A percentile compares a stretch with the other conserved stretches of the same genome.
These are phyloP conservation scores for Ciconia nigra DNA, from an alignment of 2,797 vertebrate genomes.

Conservation along the genomic window DNA sequence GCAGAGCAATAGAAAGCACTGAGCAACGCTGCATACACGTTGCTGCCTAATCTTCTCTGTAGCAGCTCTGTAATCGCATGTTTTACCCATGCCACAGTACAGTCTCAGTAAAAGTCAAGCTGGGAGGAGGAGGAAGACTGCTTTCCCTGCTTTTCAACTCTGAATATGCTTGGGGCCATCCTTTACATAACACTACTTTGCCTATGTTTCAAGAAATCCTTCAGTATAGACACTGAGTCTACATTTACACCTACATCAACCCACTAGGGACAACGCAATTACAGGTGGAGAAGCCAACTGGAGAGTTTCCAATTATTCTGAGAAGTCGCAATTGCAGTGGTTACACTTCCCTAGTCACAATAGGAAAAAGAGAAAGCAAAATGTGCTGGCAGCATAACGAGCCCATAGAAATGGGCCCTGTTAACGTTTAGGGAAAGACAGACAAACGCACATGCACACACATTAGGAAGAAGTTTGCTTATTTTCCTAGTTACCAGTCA, in stretches of 20 bases:
- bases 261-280: not conserved
- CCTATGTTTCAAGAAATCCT: not conserved
- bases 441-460: not conserved
- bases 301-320: slow-evolving; percentile 34
- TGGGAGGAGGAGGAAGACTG: not conserved
- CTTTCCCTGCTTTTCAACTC: not conserved
- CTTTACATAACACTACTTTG: not conserved
- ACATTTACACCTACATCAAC: not conserved
- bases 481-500: not conserved
- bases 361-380: not conserved
- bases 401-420: not conserved
- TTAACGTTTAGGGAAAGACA: not conserved
- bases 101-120: not conserved
- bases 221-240: not conserved
- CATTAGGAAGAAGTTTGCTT: not conserved
- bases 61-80: not conserved
- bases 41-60: not conserved
- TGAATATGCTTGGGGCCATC: not conserved
- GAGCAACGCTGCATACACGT: fast-evolving
- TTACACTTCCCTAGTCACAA: not conserved
- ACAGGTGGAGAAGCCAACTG: not conserved
- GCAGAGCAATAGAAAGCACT: not conserved
- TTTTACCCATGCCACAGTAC: not conserved
- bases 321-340: not conserved
- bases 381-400: slow-evolving; percentile 8